Evolutionary conservation across 2,888 invertebrate species (phyloP), one percentile per base, ranked within the genome.

Genomic region (Belgica antarctica): DNA sequence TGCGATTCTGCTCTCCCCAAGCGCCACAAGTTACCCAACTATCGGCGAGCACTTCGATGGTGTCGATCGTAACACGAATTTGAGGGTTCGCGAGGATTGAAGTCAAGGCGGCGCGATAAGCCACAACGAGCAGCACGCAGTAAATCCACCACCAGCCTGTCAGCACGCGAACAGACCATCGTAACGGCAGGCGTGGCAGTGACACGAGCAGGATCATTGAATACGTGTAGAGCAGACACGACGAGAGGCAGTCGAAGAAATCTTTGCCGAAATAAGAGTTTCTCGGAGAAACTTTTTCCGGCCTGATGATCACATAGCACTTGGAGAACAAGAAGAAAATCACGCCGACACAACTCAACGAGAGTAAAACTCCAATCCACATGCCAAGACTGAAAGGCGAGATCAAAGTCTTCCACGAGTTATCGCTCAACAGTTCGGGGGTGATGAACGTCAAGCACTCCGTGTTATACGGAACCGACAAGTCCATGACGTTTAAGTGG

Each of bases 71-170:
- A 7, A 92, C 85, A 74, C 92, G 34, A 10, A 88, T 87, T 0
- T 86, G 83, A 25, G 92, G 92, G 77, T 88, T 89, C 0, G 92
- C 90, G 61, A 93, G 80, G 68, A 90, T 90, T 0, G 92, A 92
- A 0, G 92, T 92, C 85, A 93, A 88, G 74, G 91, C 92, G 0
- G 92, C 92, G 75, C 89, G 81, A 77, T 94, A 94, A 0, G 89
- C 85, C 0, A 91, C 90, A 0, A 89, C 89, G 3, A 92, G 83
- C 2, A 92, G 81, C 72, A 92, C 86, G 75, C 90, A 90, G 76
- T 92, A 94, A 1, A 92, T 78, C 92, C 92, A 93, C 79, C 92
- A 93, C 88, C 91, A 92, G 0, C 93, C 92, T 1, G 92, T 91
- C 12, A 93, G 81, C 27, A 92, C 81, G 34, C 92, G 82, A 47